Evolutionary conservation across 2,888 invertebrate species (phyloP).

Genomic region (Caenorhabditis sp.): DNA sequence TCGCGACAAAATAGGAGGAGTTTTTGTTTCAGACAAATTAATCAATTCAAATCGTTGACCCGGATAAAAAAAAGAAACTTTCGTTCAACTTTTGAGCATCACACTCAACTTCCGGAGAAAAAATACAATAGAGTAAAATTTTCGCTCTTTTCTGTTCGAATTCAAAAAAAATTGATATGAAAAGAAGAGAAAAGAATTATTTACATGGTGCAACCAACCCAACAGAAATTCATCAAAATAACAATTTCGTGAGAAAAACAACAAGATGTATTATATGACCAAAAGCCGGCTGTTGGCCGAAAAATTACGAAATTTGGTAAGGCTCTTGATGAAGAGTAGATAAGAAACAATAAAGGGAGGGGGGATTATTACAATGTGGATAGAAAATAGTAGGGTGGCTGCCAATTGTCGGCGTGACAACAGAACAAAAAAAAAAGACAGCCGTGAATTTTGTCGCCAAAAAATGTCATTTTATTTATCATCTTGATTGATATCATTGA

Average conservation of each 20-base stretch:
- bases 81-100: not conserved
- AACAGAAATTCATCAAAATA: not conserved
- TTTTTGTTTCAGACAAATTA: too few species aligned
- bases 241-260: not conserved
- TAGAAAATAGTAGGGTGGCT: not conserved
- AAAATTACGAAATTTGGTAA: not conserved
- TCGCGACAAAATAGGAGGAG: too few species aligned
- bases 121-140: not conserved
- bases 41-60: not conserved
- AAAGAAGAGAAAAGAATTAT: not conserved
- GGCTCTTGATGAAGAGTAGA: too few species aligned
- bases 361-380: not conserved
- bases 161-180: not conserved
- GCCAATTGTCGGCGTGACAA: not conserved
- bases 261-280: not conserved
- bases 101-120: not conserved
- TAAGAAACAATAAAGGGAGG: not conserved
- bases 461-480: not conserved
- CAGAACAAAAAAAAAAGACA: not conserved
- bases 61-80: not conserved
- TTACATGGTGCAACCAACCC: not conserved
- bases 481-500: slow-evolving; percentile 4
- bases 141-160: not conserved
- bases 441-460: not conserved
- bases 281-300: not conserved